phyloP scores from a whole-genome alignment of 2,797 vertebrate species.

The Iguana delicatissima region DNA sequence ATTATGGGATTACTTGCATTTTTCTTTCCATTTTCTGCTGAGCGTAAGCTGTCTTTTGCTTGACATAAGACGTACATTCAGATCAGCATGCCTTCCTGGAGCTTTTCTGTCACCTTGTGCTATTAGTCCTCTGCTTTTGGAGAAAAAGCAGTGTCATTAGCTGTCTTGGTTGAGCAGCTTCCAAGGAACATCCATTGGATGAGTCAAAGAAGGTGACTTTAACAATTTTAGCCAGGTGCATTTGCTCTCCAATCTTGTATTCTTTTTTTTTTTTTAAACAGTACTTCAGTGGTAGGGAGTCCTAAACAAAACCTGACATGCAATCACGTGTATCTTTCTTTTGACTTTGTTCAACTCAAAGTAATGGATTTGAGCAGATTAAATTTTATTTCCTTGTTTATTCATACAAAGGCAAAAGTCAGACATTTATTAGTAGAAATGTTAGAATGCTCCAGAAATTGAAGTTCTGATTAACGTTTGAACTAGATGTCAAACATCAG shows the following conservation, averaged over 20 bases:
- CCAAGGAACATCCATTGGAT: neutral
- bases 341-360: neutral
- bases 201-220: conserved; percentile 26
- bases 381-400: neutral
- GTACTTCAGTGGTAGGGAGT: neutral
- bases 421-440: neutral
- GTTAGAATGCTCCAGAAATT: neutral
- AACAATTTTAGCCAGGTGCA: neutral
- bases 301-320: neutral
- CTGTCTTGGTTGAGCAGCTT: conserved; percentile 31
- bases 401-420: neutral
- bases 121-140: neutral
- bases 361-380: neutral
- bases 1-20: neutral
- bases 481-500: conserved; percentile 11
- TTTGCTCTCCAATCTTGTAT: neutral
- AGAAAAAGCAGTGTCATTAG: neutral
- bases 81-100: neutral
- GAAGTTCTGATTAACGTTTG: neutral
- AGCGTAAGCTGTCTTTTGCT: neutral
- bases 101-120: conserved; percentile 2
- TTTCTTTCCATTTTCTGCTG: neutral
- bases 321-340: too few relatives aligned
- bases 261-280: neutral
- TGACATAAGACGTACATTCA: neutral